Conservation (phyloP, 2,888 invertebrate species). For the Alcis repandata region DNA sequence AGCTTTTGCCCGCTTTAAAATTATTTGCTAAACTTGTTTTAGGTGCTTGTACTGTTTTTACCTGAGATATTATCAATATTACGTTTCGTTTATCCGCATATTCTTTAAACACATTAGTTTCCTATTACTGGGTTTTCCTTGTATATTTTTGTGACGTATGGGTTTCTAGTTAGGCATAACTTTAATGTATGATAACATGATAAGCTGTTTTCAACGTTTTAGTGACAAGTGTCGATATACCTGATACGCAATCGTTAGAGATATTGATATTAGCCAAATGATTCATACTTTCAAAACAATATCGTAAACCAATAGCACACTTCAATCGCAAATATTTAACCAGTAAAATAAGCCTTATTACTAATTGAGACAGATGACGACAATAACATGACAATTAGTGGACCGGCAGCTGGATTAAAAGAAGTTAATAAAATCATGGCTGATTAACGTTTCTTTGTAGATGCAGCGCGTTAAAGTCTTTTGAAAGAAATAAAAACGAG, state of each 20-base stretch:
- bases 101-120: neutral
- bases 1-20: no score
- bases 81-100: no score
- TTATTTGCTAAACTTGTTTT: no score
- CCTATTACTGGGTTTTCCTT: constrained; percentile 8
- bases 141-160: constrained; percentile 3
- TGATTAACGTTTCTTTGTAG: neutral
- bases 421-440: neutral
- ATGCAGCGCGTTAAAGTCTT: constrained; percentile 24
- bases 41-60: neutral
- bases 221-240: neutral
- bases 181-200: constrained; percentile 12
- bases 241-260: neutral
- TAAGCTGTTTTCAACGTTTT: constrained; percentile 11
- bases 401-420: neutral
- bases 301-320: neutral
- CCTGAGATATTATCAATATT: neutral
- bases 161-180: constrained; percentile 5
- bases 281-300: constrained; percentile 3
- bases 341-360: neutral
- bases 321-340: neutral
- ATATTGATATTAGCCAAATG: neutral
- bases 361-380: neutral
- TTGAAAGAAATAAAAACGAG: neutral
- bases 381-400: neutral